These are phyloP conservation scores for Danio kyathit DNA, from an alignment of 2,797 vertebrate species.

Conservation along the genomic window DNA sequence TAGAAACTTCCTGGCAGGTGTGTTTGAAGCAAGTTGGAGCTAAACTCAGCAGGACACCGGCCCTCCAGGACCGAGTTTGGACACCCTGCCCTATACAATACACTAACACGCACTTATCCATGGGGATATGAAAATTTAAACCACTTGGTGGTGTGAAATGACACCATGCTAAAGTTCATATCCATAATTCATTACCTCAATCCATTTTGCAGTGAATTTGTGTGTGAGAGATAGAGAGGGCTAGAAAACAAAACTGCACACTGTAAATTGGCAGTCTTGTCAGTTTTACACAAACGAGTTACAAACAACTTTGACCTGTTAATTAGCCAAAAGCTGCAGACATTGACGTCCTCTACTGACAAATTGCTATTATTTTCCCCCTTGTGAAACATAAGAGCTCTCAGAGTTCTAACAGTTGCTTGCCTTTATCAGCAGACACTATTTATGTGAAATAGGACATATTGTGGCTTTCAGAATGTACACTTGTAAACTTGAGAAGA, in stretches of 20 bases:
- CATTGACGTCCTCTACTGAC: neutral
- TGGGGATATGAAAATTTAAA: conserved; percentile 44
- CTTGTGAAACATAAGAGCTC: neutral
- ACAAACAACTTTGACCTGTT: conserved; percentile 2
- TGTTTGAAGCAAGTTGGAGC: too few relatives aligned
- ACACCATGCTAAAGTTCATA: conserved; percentile 30
- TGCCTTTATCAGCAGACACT: neutral
- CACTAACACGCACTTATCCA: conserved; percentile 29
- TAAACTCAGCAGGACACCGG: too few relatives aligned
- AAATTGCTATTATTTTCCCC: neutral
- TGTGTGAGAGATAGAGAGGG: conserved; percentile 16
- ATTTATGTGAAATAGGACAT: neutral
- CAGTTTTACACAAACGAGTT: neutral
- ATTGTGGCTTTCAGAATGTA: neutral
- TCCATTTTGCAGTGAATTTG: conserved; percentile 25
- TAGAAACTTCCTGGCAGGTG: too few relatives aligned
- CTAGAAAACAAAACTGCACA: neutral
- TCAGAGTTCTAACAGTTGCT: neutral
- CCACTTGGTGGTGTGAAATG: conserved; percentile 28
- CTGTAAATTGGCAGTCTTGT: neutral
- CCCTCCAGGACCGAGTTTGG: too few relatives aligned
- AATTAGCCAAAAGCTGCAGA: neutral
- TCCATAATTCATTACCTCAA: conserved; percentile 51
- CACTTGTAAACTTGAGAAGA: neutral
- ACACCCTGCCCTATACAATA: neutral